Evolutionary conservation across 1,140 invertebrate species (phyloP), one percentile per base, ranked within the genome.

Genomic region (Lepidurus arcticus): DNA sequence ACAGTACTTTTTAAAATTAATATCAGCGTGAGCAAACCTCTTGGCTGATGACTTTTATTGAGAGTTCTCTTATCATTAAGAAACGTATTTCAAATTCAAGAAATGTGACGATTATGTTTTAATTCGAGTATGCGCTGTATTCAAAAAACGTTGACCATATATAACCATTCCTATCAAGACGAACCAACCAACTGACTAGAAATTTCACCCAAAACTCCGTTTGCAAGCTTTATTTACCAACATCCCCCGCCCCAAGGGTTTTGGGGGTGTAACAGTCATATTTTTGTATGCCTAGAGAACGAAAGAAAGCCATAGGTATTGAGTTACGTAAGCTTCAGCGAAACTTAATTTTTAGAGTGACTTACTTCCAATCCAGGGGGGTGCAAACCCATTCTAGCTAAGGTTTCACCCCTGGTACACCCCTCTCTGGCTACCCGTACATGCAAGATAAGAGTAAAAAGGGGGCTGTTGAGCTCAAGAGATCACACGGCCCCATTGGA

Each of bases 381-480:
- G 21, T 65, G 53, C 53, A 65, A 65, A 65, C 53, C 53, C 53
- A 65, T 21, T 65, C 16, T 13, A 65, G 8, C 16, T 16, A 16
- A 21, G 13, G n/a, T 65, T 65, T 65, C 53, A n/a, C 21, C 7
- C 53, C 53, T 65, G 9, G 16, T 65, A 13, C 53, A 21, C 21
- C 53, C 53, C 13, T 8, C 53, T 4, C 34, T 34, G 34, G 34
- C 34, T 34, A 34, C 34, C 34, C 34, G 34, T 34, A 34, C 34
- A 34, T 34, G 53, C 53, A 65, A 65, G 6, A 21, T 21, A 21
- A 65, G 7, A 65, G 21, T 65, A 65, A 65, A 65, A 65, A 21
- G 13, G 53, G 53, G 53, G 53, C 53, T 65, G 53, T 65, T 65
- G 53, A 65, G 53, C 21, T 65, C 53, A 65, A 65, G 53, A 65